Conservation (phyloP, 2,113 vertebrate species). For the Sinocyclocheilus maitianheensis region DNA sequence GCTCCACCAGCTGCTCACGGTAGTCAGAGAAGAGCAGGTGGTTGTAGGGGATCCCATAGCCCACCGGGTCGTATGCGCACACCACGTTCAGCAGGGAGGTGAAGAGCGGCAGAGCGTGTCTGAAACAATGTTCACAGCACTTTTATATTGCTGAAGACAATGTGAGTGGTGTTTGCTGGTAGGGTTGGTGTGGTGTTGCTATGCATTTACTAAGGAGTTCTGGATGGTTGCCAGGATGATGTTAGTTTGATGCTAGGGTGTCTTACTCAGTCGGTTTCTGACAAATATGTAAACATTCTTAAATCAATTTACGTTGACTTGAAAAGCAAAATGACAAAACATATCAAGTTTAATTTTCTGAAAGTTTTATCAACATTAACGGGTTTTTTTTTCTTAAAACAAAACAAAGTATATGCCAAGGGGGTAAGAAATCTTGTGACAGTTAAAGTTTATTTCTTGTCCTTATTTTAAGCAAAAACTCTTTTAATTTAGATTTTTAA, state of each 20-base stretch:
- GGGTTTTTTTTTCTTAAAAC: no score
- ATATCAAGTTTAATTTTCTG: no score
- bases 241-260: not conserved
- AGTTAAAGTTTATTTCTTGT: no score
- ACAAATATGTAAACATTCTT: not conserved
- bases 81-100: slow-evolving; percentile 95
- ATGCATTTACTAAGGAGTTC: not conserved
- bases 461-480: no score
- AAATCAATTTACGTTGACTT: not conserved
- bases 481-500: no score
- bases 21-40: slow-evolving; percentile 96
- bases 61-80: slow-evolving; percentile 96
- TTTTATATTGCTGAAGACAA: not conserved
- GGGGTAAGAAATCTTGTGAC: no score
- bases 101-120: slow-evolving; percentile 94
- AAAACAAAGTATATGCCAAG: no score
- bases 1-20: slow-evolving; percentile 94
- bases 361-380: no score
- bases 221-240: not conserved
- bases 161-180: not conserved
- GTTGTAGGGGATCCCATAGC: slow-evolving; percentile 98
- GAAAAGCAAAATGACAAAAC: not conserved
- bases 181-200: not conserved
- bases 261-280: no score
- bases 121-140: slow-evolving; percentile 57